Evolutionary conservation across 2,797 vertebrate species (phyloP).

Genomic region (Coregonus suidteri): DNA sequence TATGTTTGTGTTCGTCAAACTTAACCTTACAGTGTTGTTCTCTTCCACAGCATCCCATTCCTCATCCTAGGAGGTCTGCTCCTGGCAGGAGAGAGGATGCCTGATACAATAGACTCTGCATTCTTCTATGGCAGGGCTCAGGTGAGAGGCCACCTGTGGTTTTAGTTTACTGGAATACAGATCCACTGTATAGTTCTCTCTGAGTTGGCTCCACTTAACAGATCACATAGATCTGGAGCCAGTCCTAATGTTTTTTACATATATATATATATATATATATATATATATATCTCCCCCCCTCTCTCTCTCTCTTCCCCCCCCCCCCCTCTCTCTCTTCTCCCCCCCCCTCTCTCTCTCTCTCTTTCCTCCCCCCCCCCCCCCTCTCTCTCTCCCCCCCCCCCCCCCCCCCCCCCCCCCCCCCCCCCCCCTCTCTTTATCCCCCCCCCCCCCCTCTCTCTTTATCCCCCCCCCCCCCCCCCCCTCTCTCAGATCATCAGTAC

Average conservation of each 20-base stretch:
- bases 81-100: conserved; percentile 77
- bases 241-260: too few relatives aligned
- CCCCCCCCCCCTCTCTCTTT: conserved; percentile 19
- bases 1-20: background rate
- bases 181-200: too few relatives aligned
- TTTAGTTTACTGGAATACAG: too few relatives aligned
- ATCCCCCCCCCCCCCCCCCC: background rate
- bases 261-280: too few relatives aligned
- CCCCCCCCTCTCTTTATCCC: too few relatives aligned
- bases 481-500: conserved; percentile 85
- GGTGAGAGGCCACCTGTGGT: conserved; percentile 68
- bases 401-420: conserved; percentile 6
- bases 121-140: conserved; percentile 94
- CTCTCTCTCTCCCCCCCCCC: background rate
- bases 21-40: background rate
- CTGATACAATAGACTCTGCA: conserved; percentile 84
- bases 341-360: conserved; percentile 10
- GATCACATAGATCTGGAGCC: too few relatives aligned
- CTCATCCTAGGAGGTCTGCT: conserved; percentile 86
- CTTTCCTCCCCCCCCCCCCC: too few relatives aligned
- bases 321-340: background rate
- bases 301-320: background rate
- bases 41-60: conserved; percentile 82
- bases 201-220: too few relatives aligned
- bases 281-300: too few relatives aligned